Base-by-base conservation (phyloP, 2,888 invertebrate species). In the Ommatoiulus sabulosus region DNA sequence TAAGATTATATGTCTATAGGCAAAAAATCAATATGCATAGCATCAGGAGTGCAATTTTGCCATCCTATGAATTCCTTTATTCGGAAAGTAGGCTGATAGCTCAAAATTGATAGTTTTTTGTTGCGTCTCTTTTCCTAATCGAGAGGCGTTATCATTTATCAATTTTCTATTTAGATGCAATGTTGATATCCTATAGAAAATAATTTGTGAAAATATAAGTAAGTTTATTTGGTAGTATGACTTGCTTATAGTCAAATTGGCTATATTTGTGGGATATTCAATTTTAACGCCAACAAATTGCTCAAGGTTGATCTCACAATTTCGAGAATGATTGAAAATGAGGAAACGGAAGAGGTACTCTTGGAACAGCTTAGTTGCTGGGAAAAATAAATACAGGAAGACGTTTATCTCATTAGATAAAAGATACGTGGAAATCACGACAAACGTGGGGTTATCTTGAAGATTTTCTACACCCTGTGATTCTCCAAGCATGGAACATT, bases 401-500 rank as follows among this genome's bases (percentile, higher is more conserved):
- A 63, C n/a, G n/a, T 63, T 63, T 20, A 20, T n/a, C 5, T n/a
- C 63, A 12, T 63, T 8, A 20, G 7, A 63, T 20, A 20, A 63
- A 63, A n/a, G 63, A 63, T 63, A 52, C 52, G 63, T n/a, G 17
- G 63, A 6, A 63, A 63, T n/a, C 63, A 63, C 63, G 63, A 20
- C 20, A 63, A 20, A 63, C 7, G 20, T 20, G 6, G 20, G 63
- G 20, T n/a, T 63, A 63, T 63, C 12, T 20, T n/a, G 63, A 63
- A 63, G 63, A 63, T 63, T 63, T 20, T 8, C 63, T 20, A 63
- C 63, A 63, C 63, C n/a, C 63, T 6, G 85, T 85, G 85, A 43
- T 85, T 85, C 44, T 8, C 85, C 85, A 44, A 17, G 85, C 85
- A 85, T 85, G 85, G 85, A 44, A 85, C 35, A 35, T 85, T 85